phyloP scores from a whole-genome alignment of 2,113 vertebrate genomes.

The Ictidomys tridecemlineatus region DNA sequence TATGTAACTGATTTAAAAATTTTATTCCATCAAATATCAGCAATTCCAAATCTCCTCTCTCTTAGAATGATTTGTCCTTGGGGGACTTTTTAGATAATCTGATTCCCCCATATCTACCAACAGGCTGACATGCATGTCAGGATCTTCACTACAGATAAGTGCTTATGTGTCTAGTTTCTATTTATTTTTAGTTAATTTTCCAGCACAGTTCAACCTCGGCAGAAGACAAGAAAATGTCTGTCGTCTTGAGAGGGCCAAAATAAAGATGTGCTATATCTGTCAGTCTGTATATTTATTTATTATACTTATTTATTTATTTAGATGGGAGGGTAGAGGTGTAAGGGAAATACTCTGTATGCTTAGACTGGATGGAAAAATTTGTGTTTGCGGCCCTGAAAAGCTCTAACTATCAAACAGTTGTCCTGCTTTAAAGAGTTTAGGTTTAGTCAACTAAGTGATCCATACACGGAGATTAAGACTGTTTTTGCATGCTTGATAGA shows the following conservation, averaged over 20 bases:
- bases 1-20: neutral
- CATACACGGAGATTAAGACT: neutral
- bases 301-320: neutral
- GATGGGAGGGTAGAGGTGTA: neutral
- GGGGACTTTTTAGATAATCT: neutral
- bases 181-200: conserved; percentile 40
- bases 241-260: neutral
- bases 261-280: neutral
- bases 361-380: neutral
- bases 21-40: neutral
- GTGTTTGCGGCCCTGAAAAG: neutral
- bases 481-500: neutral
- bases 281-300: neutral
- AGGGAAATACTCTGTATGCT: neutral
- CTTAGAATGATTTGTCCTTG: neutral
- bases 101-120: neutral
- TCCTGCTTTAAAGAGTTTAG: neutral
- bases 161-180: neutral
- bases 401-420: neutral
- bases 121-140: neutral
- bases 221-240: conserved; percentile 2
- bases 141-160: neutral
- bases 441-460: neutral
- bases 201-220: neutral
- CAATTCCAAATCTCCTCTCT: neutral